Base-by-base conservation (phyloP, 2,797 vertebrate species). In the Mormyrops boulengeri region DNA sequence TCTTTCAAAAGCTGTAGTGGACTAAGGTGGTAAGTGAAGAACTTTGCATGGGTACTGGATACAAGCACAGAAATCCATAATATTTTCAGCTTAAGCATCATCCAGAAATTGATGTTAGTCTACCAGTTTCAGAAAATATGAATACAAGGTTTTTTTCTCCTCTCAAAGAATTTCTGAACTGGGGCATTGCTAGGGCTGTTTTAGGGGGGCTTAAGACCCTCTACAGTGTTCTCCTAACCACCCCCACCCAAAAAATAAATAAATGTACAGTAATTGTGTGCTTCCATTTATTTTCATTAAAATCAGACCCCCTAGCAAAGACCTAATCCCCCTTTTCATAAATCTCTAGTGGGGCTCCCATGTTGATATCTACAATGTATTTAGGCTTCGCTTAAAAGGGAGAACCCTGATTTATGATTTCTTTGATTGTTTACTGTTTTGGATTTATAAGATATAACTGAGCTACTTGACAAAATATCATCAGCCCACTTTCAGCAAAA, bases 1-100 rank as follows among this genome's bases (percentile, higher is more conserved):
- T 96, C 94, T 95, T 95, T 95, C 92, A 95, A 92, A 90, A 90
- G 91, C 88, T 90, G 92, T 88, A 0, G 49, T 85, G 91, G 92
- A 92, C 92, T 90, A 93, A 94, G 94, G 93, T 91, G 92, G 92
- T 89, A 90, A 88, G 91, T 92, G 92, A 92, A 91, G 91, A 94
- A 90, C 60, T 91, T 91, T 94, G 52, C 17, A 93, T 94, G 93
- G 90, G 47, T 90, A 90, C 89, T 92, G 92, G 91, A 94, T 90
- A 92, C 94, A 93, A 90, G 95, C 93, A 62, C 1, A 4, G 7
- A 34, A 38, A 47, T 17, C 19, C 3, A 3, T 49, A 41, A 38
- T 77, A 47, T 84, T 84, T 84, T 84, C 80, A 84, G n/a, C 30
- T 57, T 55, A 30, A 53, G 19, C 85, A 34, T 34, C 50, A 34